Base-by-base conservation (phyloP, 2,797 vertebrate species). In the Sebastiscus albofasciatus region DNA sequence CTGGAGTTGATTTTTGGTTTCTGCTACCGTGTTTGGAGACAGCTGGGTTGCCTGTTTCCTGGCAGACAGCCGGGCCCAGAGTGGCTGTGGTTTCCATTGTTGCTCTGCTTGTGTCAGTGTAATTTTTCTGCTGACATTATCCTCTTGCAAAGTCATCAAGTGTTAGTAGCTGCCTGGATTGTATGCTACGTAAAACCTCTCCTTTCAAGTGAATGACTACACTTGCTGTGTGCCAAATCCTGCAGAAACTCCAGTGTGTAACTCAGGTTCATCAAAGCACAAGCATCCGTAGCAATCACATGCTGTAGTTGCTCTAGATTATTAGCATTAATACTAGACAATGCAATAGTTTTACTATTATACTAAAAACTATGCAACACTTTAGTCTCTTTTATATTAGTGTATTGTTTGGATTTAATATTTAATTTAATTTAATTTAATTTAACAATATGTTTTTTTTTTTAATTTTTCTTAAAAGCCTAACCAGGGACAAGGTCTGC, bases 81-180 rank as follows among this genome's bases (percentile, higher is more conserved):
- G 14, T 64, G 49, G 18, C 42, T 29, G 29, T 62, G 52, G 20
- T 55, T 69, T 64, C 52, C 11, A 46, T 36, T 68, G 64, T 56
- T 58, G 56, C 34, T 59, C 29, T 70, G 67, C 65, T 56, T 64
- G 65, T 55, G 58, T 75, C 26, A 33, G 46, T 69, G 7, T 75
- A 34, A 22, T 62, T 55, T 73, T 75, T 22, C 58, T 49, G 72
- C 55, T 64, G 66, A 75, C 52, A 64, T 70, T 81, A 58, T 75
- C 9, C 49, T 75, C 49, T 64, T 65, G 36, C 49, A 55, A 62
- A 39, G 31, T 61, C 18, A 46, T 60, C 24, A 66, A 66, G 36
- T 66, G 36, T 65, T 31, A 3, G 9, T 18, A 65, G 27, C 59
- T 52, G 29, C 22, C 36, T 36, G 22, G 20, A 70, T 22, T 59